A percentile compares a stretch with the other conserved stretches of the same genome.
phyloP scores from a whole-genome alignment of 2,797 vertebrate species.

The Loris lydekkerianus region DNA sequence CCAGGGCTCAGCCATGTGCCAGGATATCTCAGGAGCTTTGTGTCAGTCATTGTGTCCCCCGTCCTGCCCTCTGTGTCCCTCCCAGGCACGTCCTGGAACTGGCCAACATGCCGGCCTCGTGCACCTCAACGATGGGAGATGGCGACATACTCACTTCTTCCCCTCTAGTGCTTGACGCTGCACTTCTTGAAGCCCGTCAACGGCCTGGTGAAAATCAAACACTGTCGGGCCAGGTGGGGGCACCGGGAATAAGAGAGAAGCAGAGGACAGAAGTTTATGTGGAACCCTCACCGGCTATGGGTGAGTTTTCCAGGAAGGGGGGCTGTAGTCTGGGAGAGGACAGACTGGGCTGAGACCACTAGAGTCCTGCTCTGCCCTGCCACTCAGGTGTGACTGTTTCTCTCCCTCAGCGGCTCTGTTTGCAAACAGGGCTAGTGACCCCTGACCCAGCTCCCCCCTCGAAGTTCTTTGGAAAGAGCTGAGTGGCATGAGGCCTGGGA shows the following conservation, averaged over 20 bases:
- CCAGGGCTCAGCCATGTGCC: not conserved
- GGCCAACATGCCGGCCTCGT: not conserved
- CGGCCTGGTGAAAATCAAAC: slow-evolving; percentile 98
- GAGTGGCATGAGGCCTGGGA: not conserved
- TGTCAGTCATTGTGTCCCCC: fast-evolving
- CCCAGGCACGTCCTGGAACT: fast-evolving
- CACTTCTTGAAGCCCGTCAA: slow-evolving; percentile 97
- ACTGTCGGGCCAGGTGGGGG: slow-evolving; percentile 88
- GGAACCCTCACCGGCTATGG: fast-evolving
- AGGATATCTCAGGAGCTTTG: not conserved
- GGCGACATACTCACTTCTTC: slow-evolving; percentile 92
- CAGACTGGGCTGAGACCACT: too few species aligned
- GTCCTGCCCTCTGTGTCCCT: too few species aligned
- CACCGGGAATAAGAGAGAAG: not conserved
- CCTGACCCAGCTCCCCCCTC: not conserved
- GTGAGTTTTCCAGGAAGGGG: not conserved
- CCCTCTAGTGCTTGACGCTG: slow-evolving; percentile 98
- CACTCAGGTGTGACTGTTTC: not conserved
- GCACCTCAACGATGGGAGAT: too few species aligned
- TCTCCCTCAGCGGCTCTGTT: not conserved
- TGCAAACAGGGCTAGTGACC: not conserved
- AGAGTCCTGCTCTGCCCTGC: not conserved
- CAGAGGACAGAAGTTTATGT: not conserved
- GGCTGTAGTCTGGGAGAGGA: not conserved
- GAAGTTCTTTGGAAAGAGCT: too few species aligned